Base-by-base conservation (phyloP, 2,797 vertebrate species). In the Galago senegalensis region DNA sequence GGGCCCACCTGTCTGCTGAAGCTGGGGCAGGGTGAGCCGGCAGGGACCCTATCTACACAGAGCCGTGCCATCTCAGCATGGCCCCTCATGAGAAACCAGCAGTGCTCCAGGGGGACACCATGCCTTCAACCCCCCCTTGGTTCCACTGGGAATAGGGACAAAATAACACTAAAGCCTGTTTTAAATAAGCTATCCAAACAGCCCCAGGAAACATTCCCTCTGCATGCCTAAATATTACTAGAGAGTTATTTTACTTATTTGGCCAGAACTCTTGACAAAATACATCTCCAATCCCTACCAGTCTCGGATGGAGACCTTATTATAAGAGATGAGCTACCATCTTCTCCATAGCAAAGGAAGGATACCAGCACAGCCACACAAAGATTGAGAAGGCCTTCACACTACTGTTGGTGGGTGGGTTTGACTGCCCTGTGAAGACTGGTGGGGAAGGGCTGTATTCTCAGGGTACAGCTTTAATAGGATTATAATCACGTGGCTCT, bases 171-270 rank as follows among this genome's bases (percentile, higher is more conserved):
- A 76, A 53, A 72, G 18, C 7, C n/a, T 1, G 8, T 77, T 89
- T 93, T 70, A 46, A 93, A 60, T 72, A 91, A 88, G 61, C 40
- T 43, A 43, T 43, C 40, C 13, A 58, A 53, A 69, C 31, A 75
- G 75, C 70, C 70, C 37, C 46, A 91, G 73, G 80, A 93, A 96
- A 69, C 18, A n/a, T 82, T 91, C 69, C 80, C 18, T 84, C 79
- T 87, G 61, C 40, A 9, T 16, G 37, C 69, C 72, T 67, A 63
- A 85, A 61, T 69, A 34, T 92, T 73, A 69, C 63, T 91, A 84
- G 21, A 77, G 43, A 37, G 34, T 76, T 84, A 70, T 46, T 96
- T 80, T 76, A 60, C 91, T 92, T 93, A 56, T 92, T 91, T 82
- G 70, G 40, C 82, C 43, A 49, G 79, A 43, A 82, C 60, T 67